A percentile compares a stretch with the other conserved stretches of the same genome.
phyloP scores from a whole-genome alignment of 1,140 invertebrate genomes.

The Notospermus geniculatus region DNA sequence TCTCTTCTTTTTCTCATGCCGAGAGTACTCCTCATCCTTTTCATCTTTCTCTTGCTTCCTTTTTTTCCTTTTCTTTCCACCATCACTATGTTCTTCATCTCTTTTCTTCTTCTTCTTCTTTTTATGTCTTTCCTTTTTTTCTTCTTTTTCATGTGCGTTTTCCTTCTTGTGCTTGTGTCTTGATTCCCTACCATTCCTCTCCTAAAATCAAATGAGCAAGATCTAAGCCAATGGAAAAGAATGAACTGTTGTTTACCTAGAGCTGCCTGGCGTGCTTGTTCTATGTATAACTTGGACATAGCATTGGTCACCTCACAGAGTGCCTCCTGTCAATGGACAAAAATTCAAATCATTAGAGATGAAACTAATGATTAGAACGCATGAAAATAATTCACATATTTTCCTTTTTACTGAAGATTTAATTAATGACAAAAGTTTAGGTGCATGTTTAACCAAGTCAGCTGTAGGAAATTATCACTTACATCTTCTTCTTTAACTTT shows the following conservation, averaged over 20 bases:
- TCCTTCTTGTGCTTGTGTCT: no score
- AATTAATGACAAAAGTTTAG: no score
- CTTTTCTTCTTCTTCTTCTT: slow-evolving; percentile 10
- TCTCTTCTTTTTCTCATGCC: not conserved
- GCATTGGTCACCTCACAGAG: not conserved
- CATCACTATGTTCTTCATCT: not conserved
- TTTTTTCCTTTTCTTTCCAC: slow-evolving; percentile 2
- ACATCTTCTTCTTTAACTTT: no score
- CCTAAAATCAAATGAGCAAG: no score
- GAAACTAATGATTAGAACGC: no score
- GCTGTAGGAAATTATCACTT: no score
- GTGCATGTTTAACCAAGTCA: not conserved
- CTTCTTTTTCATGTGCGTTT: not conserved
- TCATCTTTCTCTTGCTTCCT: not conserved
- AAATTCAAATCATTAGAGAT: not conserved
- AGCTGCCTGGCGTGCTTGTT: not conserved
- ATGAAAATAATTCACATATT: no score
- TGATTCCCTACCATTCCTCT: no score
- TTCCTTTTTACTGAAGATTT: no score
- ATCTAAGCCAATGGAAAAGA: not conserved
- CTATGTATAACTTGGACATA: slow-evolving; percentile 1
- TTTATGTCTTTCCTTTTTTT: not conserved
- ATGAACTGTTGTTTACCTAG: not conserved
- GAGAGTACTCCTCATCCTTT: slow-evolving; percentile 1
- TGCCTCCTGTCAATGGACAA: not conserved